phyloP scores from a whole-genome alignment of 2,888 invertebrate species.

The Metopia argyrocephala region DNA sequence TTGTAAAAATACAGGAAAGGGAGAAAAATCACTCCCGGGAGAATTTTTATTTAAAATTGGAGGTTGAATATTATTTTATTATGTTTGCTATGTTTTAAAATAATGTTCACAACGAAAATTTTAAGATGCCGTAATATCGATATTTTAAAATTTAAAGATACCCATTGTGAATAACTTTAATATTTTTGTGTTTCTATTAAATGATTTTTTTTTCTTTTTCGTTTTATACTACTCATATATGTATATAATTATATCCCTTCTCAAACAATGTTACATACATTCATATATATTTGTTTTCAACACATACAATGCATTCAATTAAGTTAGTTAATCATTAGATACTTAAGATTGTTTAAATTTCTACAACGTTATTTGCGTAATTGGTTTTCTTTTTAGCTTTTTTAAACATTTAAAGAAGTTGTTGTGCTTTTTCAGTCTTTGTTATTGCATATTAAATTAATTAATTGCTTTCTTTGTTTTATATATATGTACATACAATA shows the following conservation, averaged over 20 bases:
- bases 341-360: constrained; percentile 11
- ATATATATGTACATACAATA: constrained; percentile 14
- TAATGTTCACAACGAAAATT: too few species aligned
- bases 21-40: too few species aligned
- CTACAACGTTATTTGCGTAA: constrained; percentile 64
- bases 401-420: constrained; percentile 14
- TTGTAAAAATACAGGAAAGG: too few species aligned
- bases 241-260: neutral
- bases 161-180: too few species aligned
- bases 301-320: neutral
- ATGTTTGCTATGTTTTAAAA: too few species aligned
- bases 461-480: constrained; percentile 45
- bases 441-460: constrained; percentile 49
- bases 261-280: neutral
- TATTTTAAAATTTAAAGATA: too few species aligned
- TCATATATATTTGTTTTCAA: neutral
- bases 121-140: too few species aligned
- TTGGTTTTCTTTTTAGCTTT: constrained; percentile 49
- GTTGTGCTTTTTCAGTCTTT: constrained; percentile 64
- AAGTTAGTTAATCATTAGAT: constrained; percentile 16
- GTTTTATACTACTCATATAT: too few species aligned
- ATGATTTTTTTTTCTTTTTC: too few species aligned
- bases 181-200: too few species aligned
- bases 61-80: too few species aligned
- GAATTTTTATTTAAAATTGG: too few species aligned